A percentile compares a stretch with the other conserved stretches of the same genome.
phyloP scores from a whole-genome alignment of 1,140 invertebrate genomes.

The Ips nitidus region DNA sequence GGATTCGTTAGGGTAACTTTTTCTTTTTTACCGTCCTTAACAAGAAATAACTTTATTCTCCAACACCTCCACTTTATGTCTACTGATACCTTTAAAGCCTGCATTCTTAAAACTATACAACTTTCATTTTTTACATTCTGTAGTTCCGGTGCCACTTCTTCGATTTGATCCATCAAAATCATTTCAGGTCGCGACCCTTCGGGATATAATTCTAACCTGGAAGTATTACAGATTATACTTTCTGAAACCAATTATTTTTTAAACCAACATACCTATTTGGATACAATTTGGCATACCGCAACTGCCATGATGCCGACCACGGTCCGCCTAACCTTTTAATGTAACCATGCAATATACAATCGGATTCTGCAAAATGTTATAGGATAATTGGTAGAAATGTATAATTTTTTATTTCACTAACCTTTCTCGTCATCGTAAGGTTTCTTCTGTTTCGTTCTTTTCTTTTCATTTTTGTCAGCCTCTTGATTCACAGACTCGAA shows the following conservation, averaged over 20 bases:
- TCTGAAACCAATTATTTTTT: neutral
- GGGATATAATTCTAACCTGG: slow-evolving; percentile 82
- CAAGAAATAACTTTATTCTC: neutral
- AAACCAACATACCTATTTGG: slow-evolving; percentile 67
- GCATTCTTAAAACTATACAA: slow-evolving; percentile 86
- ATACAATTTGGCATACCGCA: slow-evolving; percentile 92
- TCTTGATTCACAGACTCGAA: slow-evolving; percentile 98
- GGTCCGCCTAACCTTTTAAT: slow-evolving; percentile 98
- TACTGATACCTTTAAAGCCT: slow-evolving; percentile 76
- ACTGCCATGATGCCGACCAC: slow-evolving; percentile 96
- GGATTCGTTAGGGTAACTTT: slow-evolving; percentile 50
- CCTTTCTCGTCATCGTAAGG: slow-evolving; percentile 96
- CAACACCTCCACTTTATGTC: neutral
- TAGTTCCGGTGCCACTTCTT: slow-evolving; percentile 83
- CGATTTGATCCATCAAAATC: slow-evolving; percentile 92
- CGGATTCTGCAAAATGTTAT: slow-evolving; percentile 74
- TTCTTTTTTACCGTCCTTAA: slow-evolving; percentile 34
- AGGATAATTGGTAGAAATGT: neutral
- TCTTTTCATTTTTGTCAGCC: slow-evolving; percentile 94
- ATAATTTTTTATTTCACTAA: neutral
- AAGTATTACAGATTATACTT: neutral
- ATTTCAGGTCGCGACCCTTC: slow-evolving; percentile 93
- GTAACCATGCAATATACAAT: slow-evolving; percentile 99
- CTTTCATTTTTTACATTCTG: slow-evolving; percentile 89
- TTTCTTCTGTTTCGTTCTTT: slow-evolving; percentile 92